These are phyloP conservation scores for Mycteria americana DNA, from an alignment of 2,797 vertebrate species.

Conservation along the genomic window DNA sequence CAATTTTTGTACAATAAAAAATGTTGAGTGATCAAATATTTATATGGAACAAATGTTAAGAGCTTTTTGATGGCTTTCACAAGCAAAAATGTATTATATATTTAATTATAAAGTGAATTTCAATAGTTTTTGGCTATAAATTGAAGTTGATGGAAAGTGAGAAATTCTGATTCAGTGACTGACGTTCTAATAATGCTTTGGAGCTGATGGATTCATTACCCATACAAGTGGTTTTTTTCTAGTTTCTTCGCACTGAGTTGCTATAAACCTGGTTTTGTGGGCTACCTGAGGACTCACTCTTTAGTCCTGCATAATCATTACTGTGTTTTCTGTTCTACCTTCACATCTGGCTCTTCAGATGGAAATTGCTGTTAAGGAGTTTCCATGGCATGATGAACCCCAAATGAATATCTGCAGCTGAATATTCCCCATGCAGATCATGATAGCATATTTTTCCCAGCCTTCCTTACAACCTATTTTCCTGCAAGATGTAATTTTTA, in stretches of 20 bases:
- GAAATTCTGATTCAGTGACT: not conserved
- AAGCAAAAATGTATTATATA: not conserved
- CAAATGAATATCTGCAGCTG: not conserved
- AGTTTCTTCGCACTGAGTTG: not conserved
- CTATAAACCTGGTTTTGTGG: not conserved
- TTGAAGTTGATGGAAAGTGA: not conserved
- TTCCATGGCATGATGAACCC: not conserved
- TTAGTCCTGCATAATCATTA: not conserved
- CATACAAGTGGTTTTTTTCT: not conserved
- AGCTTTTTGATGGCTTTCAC: not conserved
- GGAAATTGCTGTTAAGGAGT: not conserved
- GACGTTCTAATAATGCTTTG: not conserved
- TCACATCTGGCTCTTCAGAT: not conserved
- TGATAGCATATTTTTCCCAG: not conserved
- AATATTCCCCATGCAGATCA: not conserved
- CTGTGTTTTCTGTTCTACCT: not conserved
- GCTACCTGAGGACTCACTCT: not conserved
- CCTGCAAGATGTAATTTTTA: not conserved
- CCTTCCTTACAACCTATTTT: not conserved
- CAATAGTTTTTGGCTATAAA: not conserved
- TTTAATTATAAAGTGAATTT: not conserved
- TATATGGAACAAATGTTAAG: not conserved
- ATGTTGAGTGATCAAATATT: not conserved
- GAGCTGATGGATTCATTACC: not conserved
- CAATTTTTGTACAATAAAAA: not conserved